phyloP scores from a whole-genome alignment of 2,113 vertebrate species.

The human region GRCh38 chr17:63014501-63015000 shows the following conservation, averaged over 20 bases:
- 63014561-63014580: background rate
- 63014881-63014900: constrained; percentile 23
- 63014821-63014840: constrained; percentile 36
- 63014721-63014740: background rate
- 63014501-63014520: background rate
- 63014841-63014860: constrained; percentile 44
- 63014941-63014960: background rate
- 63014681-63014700: background rate
- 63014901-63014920: background rate
- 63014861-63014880: constrained; percentile 13
- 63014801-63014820: background rate
- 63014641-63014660: background rate
- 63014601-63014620: background rate
- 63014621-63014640: background rate
- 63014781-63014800: constrained; percentile 21
- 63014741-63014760: constrained; percentile 6
- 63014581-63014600: background rate
- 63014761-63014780: constrained; percentile 27
- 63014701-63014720: background rate
- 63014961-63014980: constrained; percentile 10
- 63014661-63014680: background rate
- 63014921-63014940: background rate
- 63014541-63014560: background rate
- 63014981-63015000: background rate
- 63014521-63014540: background rate